phyloP scores from a whole-genome alignment of 2,888 invertebrate genomes.

The Apocheima hispidaria region DNA sequence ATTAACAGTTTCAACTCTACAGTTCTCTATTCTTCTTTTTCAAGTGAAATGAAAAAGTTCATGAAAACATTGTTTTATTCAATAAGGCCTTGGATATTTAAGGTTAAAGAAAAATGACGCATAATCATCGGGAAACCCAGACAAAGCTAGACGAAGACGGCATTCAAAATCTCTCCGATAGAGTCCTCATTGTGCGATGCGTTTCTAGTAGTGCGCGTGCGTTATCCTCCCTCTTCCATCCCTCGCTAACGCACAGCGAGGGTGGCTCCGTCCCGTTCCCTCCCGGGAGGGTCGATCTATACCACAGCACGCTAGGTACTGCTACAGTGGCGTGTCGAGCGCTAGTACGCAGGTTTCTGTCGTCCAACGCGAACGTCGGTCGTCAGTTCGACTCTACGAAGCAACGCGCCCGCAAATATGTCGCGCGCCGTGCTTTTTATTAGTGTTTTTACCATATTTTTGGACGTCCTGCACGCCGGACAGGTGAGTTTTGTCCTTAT shows the following conservation, averaged over 20 bases:
- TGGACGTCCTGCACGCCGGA: constrained; percentile 85
- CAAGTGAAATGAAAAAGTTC: neutral
- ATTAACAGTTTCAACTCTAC: neutral
- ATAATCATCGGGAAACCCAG: constrained; percentile 82
- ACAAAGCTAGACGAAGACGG: constrained; percentile 81
- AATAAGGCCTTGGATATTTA: neutral
- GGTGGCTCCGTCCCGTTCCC: constrained; percentile 61
- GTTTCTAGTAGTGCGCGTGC: constrained; percentile 79
- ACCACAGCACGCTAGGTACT: constrained; percentile 77
- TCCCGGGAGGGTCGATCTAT: constrained; percentile 84
- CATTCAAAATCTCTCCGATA: constrained; percentile 76
- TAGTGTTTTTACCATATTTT: constrained; percentile 86
- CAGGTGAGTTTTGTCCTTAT: constrained; percentile 77
- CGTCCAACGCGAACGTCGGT: constrained; percentile 73
- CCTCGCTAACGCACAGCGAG: constrained; percentile 52
- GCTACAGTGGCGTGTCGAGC: constrained; percentile 73
- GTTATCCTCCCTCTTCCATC: constrained; percentile 71
- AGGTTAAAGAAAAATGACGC: constrained; percentile 69
- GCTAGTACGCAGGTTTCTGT: constrained; percentile 83
- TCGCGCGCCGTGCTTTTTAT: constrained; percentile 87
- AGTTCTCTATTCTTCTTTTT: too few species aligned
- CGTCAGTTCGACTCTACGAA: constrained; percentile 66
- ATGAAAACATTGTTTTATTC: neutral
- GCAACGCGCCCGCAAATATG: constrained; percentile 85
- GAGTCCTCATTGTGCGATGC: constrained; percentile 75